phyloP scores from a whole-genome alignment of 2,113 vertebrate species.

The Gallinago paraguaiae region DNA sequence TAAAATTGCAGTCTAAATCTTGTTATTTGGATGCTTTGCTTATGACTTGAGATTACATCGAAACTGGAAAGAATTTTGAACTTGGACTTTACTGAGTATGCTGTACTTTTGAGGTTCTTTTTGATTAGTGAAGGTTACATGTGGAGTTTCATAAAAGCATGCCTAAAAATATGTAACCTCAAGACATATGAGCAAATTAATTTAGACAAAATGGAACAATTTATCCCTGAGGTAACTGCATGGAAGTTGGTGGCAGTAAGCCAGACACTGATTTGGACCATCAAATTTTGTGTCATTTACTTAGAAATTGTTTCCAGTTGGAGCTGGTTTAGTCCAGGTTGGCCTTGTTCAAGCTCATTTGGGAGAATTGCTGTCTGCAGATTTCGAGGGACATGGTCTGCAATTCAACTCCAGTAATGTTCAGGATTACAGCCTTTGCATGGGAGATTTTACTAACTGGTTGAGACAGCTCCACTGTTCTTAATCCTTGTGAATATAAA shows the following conservation, averaged over 20 bases:
- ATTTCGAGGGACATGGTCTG: background rate
- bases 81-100: background rate
- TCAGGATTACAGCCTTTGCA: background rate
- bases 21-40: background rate
- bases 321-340: background rate
- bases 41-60: background rate
- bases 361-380: background rate
- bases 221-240: background rate
- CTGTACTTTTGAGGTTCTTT: background rate
- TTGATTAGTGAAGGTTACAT: background rate
- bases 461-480: constrained; percentile 11
- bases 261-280: background rate
- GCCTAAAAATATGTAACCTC: background rate
- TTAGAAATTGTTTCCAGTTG: background rate
- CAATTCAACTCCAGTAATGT: background rate
- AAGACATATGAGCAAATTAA: background rate
- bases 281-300: background rate
- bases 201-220: constrained; percentile 26
- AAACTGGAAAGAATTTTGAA: background rate
- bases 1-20: background rate
- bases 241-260: background rate
- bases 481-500: constrained; percentile 30
- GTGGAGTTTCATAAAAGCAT: background rate
- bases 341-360: background rate
- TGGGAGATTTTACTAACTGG: background rate